phyloP scores from a whole-genome alignment of 1,140 invertebrate species.

The Rhopalosiphum padi region DNA sequence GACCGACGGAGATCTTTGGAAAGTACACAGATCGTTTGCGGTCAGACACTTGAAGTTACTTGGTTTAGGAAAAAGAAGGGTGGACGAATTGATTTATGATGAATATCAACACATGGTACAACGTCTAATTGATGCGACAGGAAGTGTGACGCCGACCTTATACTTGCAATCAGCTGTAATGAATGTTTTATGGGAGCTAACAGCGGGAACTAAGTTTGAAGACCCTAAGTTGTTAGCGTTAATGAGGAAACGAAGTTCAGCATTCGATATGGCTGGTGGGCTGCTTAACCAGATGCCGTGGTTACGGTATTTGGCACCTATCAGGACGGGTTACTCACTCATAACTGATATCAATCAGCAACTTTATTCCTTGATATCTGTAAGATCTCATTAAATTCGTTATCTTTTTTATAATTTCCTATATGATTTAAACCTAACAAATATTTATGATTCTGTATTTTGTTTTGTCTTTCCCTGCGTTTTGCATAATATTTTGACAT shows the following conservation, averaged over 20 bases:
- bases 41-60: conserved; percentile 74
- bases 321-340: conserved; percentile 73
- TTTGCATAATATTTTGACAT: background rate
- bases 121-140: conserved; percentile 63
- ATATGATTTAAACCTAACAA: background rate
- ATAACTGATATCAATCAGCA: conserved; percentile 71
- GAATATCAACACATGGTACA: conserved; percentile 69
- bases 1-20: conserved; percentile 78
- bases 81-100: conserved; percentile 75
- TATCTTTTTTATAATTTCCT: background rate
- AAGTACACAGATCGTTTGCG: conserved; percentile 76
- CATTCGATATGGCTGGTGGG: conserved; percentile 76
- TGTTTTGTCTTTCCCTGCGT: background rate
- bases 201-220: conserved; percentile 70
- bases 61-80: conserved; percentile 76
- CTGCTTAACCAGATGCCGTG: conserved; percentile 73
- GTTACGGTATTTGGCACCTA: conserved; percentile 73
- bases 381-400: conserved; percentile 58
- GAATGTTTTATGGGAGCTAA: conserved; percentile 78
- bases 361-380: conserved; percentile 69
- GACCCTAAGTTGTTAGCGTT: conserved; percentile 67
- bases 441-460: conserved; percentile 36
- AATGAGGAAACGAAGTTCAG: conserved; percentile 69
- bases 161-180: conserved; percentile 67
- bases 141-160: conserved; percentile 63